Evolutionary conservation across 2,797 vertebrate species (phyloP).

Genomic region (Acrocephalus scirpaceus): DNA sequence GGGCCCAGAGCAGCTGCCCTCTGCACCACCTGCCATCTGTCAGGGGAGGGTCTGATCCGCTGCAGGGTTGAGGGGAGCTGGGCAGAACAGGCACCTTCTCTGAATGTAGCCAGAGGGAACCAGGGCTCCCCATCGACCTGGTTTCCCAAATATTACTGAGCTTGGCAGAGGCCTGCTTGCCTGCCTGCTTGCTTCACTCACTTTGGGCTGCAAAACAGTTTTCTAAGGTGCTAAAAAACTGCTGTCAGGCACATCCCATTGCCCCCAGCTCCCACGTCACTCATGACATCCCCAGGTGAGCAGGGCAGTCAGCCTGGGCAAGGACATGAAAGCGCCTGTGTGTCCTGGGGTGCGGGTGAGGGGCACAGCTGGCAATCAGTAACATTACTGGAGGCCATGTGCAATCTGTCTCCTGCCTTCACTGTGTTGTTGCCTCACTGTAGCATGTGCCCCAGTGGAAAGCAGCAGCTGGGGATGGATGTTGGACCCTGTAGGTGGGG

Average conservation of each 20-base stretch:
- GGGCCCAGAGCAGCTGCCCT: not conserved
- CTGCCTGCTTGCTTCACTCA: not conserved
- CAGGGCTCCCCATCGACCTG: not conserved
- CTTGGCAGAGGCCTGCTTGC: not conserved
- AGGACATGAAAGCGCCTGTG: fast-evolving
- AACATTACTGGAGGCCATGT: not conserved
- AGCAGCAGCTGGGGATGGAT: not conserved
- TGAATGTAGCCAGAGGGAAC: slow-evolving; percentile 21
- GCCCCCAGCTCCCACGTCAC: not conserved
- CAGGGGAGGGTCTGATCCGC: not conserved
- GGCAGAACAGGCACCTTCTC: slow-evolving; percentile 10
- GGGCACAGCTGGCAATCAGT: not conserved
- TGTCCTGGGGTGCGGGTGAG: fast-evolving
- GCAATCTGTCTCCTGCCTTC: not conserved
- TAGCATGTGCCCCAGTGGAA: not conserved
- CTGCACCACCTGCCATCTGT: not conserved
- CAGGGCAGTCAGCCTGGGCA: not conserved
- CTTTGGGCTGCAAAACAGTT: slow-evolving; percentile 20
- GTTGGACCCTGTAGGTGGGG: not conserved
- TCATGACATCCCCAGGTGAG: not conserved
- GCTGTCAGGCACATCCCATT: not conserved
- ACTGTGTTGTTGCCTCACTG: not conserved
- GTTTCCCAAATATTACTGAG: slow-evolving; percentile 10
- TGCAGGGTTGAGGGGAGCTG: not conserved
- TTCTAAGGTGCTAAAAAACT: slow-evolving; percentile 58